Conservation (phyloP, 2,797 vertebrate genomes). For the Gymnodraco acuticeps region DNA sequence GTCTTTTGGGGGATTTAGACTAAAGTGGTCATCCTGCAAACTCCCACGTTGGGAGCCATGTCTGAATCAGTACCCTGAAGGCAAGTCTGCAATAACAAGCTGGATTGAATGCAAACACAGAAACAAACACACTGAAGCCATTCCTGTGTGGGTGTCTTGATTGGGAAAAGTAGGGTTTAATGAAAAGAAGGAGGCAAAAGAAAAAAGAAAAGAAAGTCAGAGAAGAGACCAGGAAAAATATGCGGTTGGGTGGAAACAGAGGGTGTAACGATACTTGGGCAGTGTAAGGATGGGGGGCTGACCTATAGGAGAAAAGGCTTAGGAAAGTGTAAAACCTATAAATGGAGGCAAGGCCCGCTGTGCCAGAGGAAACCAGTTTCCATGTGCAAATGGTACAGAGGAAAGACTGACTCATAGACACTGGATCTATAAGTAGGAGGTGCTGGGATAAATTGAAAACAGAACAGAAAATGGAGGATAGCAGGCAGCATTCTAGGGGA, state of each 20-base stretch:
- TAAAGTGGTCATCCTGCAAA: constrained; percentile 20
- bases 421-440: constrained; percentile 17
- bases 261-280: constrained; percentile 16
- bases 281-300: background rate
- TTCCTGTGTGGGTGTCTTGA: constrained; percentile 29
- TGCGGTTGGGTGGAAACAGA: constrained; percentile 33
- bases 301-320: constrained; percentile 13
- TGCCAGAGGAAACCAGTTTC: constrained; percentile 17
- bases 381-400: constrained; percentile 27
- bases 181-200: background rate
- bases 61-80: constrained; percentile 36
- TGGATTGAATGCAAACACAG: constrained; percentile 17
- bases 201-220: constrained; percentile 16
- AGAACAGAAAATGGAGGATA: background rate
- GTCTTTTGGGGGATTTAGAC: constrained; percentile 30
- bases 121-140: constrained; percentile 32
- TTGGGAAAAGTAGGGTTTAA: constrained; percentile 20
- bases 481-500: background rate
- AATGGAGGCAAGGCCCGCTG: constrained; percentile 16
- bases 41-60: constrained; percentile 19
- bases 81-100: constrained; percentile 31
- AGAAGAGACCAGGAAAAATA: constrained; percentile 35
- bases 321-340: constrained; percentile 13
- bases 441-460: constrained; percentile 1
- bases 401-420: constrained; percentile 40